Conservation (phyloP, 2,888 invertebrate genomes). For the Altica lythri region DNA sequence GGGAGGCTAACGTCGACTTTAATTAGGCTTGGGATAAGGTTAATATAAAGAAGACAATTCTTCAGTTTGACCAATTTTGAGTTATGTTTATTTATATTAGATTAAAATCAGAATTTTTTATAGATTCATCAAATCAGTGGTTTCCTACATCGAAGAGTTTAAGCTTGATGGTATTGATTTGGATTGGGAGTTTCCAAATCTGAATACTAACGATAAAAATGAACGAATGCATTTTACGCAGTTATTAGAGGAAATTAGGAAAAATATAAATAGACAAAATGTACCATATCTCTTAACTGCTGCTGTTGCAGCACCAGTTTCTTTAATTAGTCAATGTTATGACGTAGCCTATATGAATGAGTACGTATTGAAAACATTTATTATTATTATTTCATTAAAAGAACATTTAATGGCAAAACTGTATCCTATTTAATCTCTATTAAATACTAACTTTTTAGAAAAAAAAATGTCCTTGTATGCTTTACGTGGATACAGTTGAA, state of each 20-base stretch:
- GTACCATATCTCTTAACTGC: constrained; percentile 67
- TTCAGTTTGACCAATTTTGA: no score
- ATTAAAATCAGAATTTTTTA: no score
- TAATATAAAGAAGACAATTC: no score
- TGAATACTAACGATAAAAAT: constrained; percentile 52
- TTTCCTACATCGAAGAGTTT: constrained; percentile 60
- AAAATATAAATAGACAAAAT: constrained; percentile 65
- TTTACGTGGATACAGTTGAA: no score
- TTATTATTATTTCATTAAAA: no score
- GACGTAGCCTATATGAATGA: constrained; percentile 76
- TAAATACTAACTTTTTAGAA: no score
- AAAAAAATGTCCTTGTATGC: no score
- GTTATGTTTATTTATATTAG: no score
- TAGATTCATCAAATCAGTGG: constrained; percentile 62
- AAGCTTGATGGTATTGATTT: constrained; percentile 74
- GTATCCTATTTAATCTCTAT: no score
- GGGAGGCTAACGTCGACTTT: no score
- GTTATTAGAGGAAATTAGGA: constrained; percentile 72
- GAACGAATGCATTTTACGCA: constrained; percentile 77
- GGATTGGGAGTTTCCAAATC: constrained; percentile 87
- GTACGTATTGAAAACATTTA: constrained; percentile 61
- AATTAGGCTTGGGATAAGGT: no score
- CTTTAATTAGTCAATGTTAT: constrained; percentile 77
- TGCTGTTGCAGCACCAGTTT: constrained; percentile 79
- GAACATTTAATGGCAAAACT: no score